A percentile compares a stretch with the other conserved stretches of the same genome.
phyloP scores from a whole-genome alignment of 2,797 vertebrate genomes.

The Smutsia gigantea region DNA sequence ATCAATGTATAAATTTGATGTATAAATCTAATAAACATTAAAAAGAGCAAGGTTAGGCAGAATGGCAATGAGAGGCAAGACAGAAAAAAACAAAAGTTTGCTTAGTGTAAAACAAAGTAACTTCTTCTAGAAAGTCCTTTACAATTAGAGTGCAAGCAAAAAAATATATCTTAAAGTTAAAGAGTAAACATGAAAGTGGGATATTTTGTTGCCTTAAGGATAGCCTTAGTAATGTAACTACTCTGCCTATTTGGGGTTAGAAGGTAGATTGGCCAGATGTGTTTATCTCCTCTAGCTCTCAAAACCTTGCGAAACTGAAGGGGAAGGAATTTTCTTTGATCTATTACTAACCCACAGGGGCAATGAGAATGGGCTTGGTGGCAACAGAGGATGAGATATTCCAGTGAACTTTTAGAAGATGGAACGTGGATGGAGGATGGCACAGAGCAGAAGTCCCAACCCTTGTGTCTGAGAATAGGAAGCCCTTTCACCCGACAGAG shows the following conservation, averaged over 20 bases:
- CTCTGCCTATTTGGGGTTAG: neutral
- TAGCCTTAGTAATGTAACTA: neutral
- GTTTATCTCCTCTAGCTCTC: neutral
- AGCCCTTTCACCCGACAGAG: neutral
- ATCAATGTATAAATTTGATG: neutral
- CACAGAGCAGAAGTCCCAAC: neutral
- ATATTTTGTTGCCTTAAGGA: neutral
- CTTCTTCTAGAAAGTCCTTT: neutral
- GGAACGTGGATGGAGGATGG: neutral
- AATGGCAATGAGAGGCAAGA: neutral
- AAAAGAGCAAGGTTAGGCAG: neutral
- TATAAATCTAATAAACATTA: neutral
- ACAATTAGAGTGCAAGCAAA: neutral
- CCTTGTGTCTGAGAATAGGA: neutral
- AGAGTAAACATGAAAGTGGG: neutral
- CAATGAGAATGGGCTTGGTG: neutral
- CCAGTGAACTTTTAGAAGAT: neutral
- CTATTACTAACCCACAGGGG: neutral
- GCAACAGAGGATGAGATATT: neutral
- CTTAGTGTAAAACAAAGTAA: neutral
- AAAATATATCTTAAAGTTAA: neutral
- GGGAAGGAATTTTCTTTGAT: neutral
- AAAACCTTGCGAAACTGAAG: neutral
- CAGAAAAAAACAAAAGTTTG: neutral
- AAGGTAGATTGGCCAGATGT: neutral